A percentile compares a stretch with the other conserved stretches of the same genome.
Evolutionary conservation across 2,113 vertebrate genomes (phyloP).

Genomic region (Trogon melanurus): DNA sequence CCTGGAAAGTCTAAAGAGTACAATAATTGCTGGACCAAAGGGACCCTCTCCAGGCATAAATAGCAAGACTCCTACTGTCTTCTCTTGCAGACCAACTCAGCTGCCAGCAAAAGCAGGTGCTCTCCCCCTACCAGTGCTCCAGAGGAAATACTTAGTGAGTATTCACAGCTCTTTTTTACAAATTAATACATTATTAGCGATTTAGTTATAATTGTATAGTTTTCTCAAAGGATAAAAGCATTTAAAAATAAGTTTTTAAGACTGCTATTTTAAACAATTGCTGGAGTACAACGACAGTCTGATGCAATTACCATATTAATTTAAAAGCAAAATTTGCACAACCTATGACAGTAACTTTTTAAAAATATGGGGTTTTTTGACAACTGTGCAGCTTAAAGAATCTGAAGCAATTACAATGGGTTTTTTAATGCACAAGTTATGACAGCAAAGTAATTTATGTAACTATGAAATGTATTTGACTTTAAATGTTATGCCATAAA

Average conservation of each 20-base stretch:
- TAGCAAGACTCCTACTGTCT: constrained; percentile 75
- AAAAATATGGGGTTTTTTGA: not conserved
- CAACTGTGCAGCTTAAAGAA: not conserved
- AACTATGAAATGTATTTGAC: constrained; percentile 22
- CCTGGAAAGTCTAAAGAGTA: constrained; percentile 76
- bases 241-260: not conserved
- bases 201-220: not conserved
- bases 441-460: constrained; percentile 17
- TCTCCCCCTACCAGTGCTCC: constrained; percentile 50
- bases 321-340: constrained; percentile 20
- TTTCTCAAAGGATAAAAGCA: constrained; percentile 28
- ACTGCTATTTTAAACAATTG: constrained; percentile 8
- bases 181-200: not conserved
- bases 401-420: not conserved
- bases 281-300: not conserved
- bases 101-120: constrained; percentile 81
- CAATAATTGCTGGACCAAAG: constrained; percentile 69
- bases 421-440: constrained; percentile 3
- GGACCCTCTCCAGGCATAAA: constrained; percentile 83
- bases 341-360: not conserved
- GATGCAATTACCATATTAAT: constrained; percentile 9
- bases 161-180: constrained; percentile 40
- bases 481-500: constrained; percentile 44
- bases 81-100: constrained; percentile 82
- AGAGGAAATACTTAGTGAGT: constrained; percentile 72